These are phyloP conservation scores for Cololabis saira DNA, from an alignment of 2,113 vertebrate species.

Conservation along the genomic window DNA sequence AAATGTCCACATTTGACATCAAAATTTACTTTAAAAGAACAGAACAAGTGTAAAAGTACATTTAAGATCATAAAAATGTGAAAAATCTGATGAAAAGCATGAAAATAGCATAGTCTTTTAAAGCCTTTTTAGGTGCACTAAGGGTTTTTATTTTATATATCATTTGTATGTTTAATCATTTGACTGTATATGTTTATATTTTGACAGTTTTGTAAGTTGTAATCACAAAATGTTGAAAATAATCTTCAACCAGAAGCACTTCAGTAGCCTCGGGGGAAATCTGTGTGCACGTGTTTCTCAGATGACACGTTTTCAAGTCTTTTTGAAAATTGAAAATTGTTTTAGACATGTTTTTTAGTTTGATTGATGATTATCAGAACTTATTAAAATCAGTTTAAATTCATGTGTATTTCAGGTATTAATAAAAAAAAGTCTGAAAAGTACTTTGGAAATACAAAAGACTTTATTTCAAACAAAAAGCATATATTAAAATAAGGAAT, in stretches of 20 bases:
- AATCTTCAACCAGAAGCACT: conserved; percentile 8
- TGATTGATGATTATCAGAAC: conserved; percentile 8
- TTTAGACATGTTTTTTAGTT: conserved; percentile 7
- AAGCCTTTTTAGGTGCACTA: background rate
- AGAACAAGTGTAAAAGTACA: background rate
- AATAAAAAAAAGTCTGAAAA: background rate
- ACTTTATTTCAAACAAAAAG: conserved; percentile 73
- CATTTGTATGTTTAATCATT: conserved; percentile 1
- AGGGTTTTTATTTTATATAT: background rate
- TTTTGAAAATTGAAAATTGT: conserved; percentile 1
- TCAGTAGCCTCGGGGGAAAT: conserved; percentile 33
- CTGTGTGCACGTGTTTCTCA: conserved; percentile 15
- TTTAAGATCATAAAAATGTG: background rate
- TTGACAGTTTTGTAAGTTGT: background rate
- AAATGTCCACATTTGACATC: background rate
- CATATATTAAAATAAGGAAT: conserved; percentile 74
- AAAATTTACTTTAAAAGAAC: background rate
- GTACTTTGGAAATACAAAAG: conserved; percentile 59
- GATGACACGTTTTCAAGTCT: background rate
- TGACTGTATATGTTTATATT: background rate
- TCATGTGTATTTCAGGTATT: conserved; percentile 11
- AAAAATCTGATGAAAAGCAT: background rate
- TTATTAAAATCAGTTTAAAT: conserved; percentile 28
- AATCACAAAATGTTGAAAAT: background rate
- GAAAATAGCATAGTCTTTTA: background rate